Evolutionary conservation across 2,797 vertebrate genomes (phyloP), one percentile per base, ranked within the genome.

Genomic region (Denticeps clupeoides): DNA sequence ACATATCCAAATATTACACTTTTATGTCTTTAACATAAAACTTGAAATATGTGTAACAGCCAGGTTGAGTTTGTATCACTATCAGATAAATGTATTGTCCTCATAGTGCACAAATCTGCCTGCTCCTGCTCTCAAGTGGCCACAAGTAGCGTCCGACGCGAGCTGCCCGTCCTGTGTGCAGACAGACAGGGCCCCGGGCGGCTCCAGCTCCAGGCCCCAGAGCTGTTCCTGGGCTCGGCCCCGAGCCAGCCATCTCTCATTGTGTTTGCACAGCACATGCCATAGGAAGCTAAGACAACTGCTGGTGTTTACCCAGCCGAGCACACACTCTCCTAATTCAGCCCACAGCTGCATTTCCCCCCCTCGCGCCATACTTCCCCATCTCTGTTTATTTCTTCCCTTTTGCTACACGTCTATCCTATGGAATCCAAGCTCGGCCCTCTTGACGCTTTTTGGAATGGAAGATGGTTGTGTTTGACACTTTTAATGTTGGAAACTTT

Each of bases 211-310:
- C 55, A 48, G 62, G 55, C 55, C 58, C 47, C 38, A 26, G 52
- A 43, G 53, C 16, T 67, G 58, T 64, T 50, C 58, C 12, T 22
- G 58, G 67, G 67, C 54, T 65, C 37, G 63, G 57, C 51, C 66
- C n/a, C 50, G 71, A 85, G 82, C 65, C 79, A 65, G 74, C 62
- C 65, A 72, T 81, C 82, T 82, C 68, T 62, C 64, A 61, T 51
- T 64, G 47, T 85, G 73, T 87, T 91, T 89, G 81, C 82, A 79
- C 69, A 88, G 82, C 77, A 82, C 76, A 62, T 74, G 72, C 79
- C 80, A 79, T 66, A 80, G 69, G 82, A 87, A 85, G 79, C 81
- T 86, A 78, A 67, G 80, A 87, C 87, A 89, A 86, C 75, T 77
- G 72, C 41, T 56, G 67, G 15, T 77, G 76, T 87, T 84, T 86